Evolutionary conservation across 1,140 invertebrate species (phyloP), one percentile per base, ranked within the genome.

Genomic region (Aporrectodea caliginosa): DNA sequence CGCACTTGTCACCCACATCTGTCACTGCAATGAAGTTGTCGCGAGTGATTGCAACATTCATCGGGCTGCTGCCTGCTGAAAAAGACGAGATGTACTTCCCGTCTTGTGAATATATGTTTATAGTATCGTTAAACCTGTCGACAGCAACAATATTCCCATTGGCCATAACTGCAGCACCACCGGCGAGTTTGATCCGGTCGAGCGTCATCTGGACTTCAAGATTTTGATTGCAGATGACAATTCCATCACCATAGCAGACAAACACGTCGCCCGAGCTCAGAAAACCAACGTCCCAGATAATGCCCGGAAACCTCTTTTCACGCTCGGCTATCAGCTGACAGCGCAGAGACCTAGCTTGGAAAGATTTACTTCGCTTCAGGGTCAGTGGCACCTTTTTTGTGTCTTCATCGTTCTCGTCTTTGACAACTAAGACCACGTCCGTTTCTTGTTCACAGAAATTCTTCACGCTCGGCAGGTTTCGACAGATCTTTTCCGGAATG

Each of bases 21-120:
- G 43, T 58, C 43, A 58, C 43, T 58, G 43, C 43, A 58, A 58
- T 58, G 43, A 58, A 58, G 43, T 58, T 58, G 43, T 58, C 43
- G 6, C 22, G 6, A 22, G 6, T 58, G 22, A 58, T 22, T 6
- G 43, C 43, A 58, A 58, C 43, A 58, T 58, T 58, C 43, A 58
- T 58, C 22, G 43, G 43, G 22, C 43, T 58, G 43, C 43, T 58
- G 43, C 43, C 43, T 58, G 43, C 43, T 12, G 22, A 22, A 58
- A 58, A 58, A 12, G 43, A 58, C 22, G 43, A 58, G 6, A 58
- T 58, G 43, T 12, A 58, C 43, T 58, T 6, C 22, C 43, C 43
- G 22, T 58, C 43, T 58, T 6, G 22, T 58, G 43, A 58, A 58
- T 58, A 58, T 58, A 58, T 58, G 43, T 58, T 58, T 12, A 58